Percentiles rank a stretch among this genome's conserved stretches.
These are phyloP conservation scores for Hirtodrosophila alboralis DNA, from an alignment of 2,888 invertebrate species.

Conservation along the genomic window DNA sequence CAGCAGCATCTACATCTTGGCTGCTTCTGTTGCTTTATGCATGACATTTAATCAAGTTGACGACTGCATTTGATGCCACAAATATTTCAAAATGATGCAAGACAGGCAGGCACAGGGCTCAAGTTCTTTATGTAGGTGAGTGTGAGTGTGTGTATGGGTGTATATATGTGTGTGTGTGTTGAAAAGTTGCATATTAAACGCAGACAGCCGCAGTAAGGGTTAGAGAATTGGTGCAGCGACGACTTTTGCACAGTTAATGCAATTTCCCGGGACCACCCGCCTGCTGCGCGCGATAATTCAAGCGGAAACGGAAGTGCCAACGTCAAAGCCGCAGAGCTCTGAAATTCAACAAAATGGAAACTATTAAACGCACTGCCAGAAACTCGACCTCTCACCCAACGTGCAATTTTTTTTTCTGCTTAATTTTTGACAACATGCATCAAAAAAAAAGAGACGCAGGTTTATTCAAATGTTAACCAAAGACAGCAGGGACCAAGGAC, in stretches of 20 bases:
- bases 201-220: constrained; percentile 54
- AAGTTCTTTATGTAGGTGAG: constrained; percentile 6
- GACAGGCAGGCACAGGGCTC: constrained; percentile 51
- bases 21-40: constrained; percentile 76
- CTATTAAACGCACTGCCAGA: constrained; percentile 75
- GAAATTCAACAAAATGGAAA: constrained; percentile 71
- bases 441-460: constrained; percentile 48
- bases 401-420: constrained; percentile 9
- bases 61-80: constrained; percentile 80
- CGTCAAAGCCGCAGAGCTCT: constrained; percentile 69
- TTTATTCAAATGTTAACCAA: constrained; percentile 68
- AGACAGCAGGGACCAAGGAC: constrained; percentile 15
- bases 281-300: constrained; percentile 76
- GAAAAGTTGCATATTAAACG: constrained; percentile 78
- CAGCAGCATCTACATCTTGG: constrained; percentile 36
- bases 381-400: constrained; percentile 36
- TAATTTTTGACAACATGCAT: constrained; percentile 63
- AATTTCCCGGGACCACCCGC: constrained; percentile 65
- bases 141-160: constrained; percentile 24
- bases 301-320: constrained; percentile 79
- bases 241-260: constrained; percentile 77
- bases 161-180: constrained; percentile 29
- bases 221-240: constrained; percentile 19
- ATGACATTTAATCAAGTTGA: constrained; percentile 80
- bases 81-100: constrained; percentile 80